Percentiles rank a stretch among this genome's conserved stretches.
Conservation (phyloP, 1,140 invertebrate genomes). For the Calephelis virginiensis region DNA sequence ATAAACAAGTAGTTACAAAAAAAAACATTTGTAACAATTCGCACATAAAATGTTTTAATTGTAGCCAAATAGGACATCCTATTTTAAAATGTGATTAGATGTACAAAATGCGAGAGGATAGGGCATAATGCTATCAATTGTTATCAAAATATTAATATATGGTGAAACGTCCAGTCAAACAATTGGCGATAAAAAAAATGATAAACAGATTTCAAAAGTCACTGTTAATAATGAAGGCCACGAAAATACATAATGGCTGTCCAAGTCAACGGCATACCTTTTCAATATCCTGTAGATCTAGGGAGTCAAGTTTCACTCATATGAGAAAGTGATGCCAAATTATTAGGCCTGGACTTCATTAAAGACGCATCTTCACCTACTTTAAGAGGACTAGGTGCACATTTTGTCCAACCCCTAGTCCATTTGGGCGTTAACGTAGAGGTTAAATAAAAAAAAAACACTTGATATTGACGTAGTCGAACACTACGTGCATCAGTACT, state of each 20-base stretch:
- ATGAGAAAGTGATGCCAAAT: too few relatives aligned
- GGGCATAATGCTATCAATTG: conserved; percentile 26
- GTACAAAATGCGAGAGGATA: conserved; percentile 23
- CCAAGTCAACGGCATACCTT: too few relatives aligned
- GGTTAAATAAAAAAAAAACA: conserved; percentile 30
- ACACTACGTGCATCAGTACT: conserved; percentile 32
- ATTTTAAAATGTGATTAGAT: conserved; percentile 19
- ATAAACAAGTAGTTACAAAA: neutral
- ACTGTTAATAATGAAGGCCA: too few relatives aligned
- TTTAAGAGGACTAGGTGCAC: conserved; percentile 5
- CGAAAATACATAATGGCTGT: too few relatives aligned
- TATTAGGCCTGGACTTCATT: too few relatives aligned
- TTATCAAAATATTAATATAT: conserved; percentile 3
- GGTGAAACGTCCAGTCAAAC: too few relatives aligned
- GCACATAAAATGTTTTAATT: conserved; percentile 14
- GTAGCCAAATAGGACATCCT: neutral
- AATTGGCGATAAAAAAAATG: too few relatives aligned
- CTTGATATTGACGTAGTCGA: conserved; percentile 37
- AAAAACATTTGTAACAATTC: neutral
- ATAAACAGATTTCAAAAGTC: too few relatives aligned
- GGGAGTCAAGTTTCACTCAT: too few relatives aligned
- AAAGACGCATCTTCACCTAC: conserved; percentile 8
- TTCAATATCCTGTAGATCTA: too few relatives aligned
- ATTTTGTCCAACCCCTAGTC: conserved; percentile 26
- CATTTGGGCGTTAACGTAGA: conserved; percentile 19